phyloP scores from a whole-genome alignment of 2,888 invertebrate species.

The Drosophila mimetica region DNA sequence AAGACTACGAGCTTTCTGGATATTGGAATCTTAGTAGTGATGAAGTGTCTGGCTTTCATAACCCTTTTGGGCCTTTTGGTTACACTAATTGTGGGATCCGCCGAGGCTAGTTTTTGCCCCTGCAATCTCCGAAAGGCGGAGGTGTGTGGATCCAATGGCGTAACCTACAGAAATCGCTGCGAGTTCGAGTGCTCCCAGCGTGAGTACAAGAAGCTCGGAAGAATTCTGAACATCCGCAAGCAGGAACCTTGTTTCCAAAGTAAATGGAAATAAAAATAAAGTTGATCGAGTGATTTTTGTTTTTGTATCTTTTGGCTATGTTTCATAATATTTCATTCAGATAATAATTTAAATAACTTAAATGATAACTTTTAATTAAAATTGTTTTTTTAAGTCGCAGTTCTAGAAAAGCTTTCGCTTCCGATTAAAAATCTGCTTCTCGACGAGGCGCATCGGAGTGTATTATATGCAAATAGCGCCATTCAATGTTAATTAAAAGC shows the following conservation, averaged over 20 bases:
- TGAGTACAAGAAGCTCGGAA: slow-evolving; percentile 74
- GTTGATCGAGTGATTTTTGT: no score
- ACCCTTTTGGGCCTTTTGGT: slow-evolving; percentile 46
- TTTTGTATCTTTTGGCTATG: no score
- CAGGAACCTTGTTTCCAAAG: slow-evolving; percentile 43
- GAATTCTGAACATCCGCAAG: slow-evolving; percentile 67
- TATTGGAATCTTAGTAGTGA: slow-evolving; percentile 28
- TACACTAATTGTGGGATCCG: slow-evolving; percentile 42
- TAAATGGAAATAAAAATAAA: not conserved
- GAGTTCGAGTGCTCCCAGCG: slow-evolving; percentile 93
- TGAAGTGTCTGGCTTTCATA: slow-evolving; percentile 68
- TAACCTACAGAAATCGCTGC: slow-evolving; percentile 97
- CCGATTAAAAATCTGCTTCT: not conserved
- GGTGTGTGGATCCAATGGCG: slow-evolving; percentile 95
- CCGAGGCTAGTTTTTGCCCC: slow-evolving; percentile 87
- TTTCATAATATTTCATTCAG: no score
- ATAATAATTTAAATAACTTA: no score
- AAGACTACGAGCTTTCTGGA: not conserved
- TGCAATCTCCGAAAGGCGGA: slow-evolving; percentile 92
- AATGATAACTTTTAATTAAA: no score
- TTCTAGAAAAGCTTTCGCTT: not conserved
- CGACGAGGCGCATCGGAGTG: slow-evolving; percentile 6
- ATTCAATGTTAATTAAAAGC: slow-evolving; percentile 70
- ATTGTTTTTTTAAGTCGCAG: not conserved
- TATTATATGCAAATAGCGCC: slow-evolving; percentile 56